Conservation (phyloP, 1,140 invertebrate species). For the Rhyacophila brunnea region DNA sequence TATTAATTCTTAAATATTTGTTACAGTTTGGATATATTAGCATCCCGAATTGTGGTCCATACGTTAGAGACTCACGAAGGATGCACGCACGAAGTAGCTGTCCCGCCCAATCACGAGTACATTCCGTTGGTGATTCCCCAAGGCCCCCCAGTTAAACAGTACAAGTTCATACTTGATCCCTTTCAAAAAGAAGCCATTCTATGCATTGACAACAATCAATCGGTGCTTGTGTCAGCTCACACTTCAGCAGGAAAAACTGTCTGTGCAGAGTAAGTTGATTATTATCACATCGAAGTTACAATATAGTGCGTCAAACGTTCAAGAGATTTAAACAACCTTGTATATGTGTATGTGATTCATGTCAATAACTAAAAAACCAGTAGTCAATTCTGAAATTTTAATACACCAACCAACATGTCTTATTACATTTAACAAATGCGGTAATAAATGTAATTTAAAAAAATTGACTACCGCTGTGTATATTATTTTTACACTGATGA, state of each 20-base stretch:
- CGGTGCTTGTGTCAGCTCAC: constrained; percentile 97
- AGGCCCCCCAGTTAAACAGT: constrained; percentile 84
- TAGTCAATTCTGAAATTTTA: too few species aligned
- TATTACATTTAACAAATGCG: not conserved
- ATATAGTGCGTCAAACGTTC: too few species aligned
- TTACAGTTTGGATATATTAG: constrained; percentile 27
- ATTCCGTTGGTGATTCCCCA: constrained; percentile 62
- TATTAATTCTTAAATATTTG: too few species aligned
- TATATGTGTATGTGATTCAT: too few species aligned
- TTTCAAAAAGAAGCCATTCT: constrained; percentile 98
- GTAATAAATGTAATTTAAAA: not conserved
- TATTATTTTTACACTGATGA: too few species aligned
- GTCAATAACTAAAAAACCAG: too few species aligned
- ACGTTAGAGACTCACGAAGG: constrained; percentile 84
- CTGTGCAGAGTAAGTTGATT: constrained; percentile 86
- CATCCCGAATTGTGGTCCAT: constrained; percentile 76
- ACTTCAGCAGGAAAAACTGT: constrained; percentile 99
- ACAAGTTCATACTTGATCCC: constrained; percentile 93
- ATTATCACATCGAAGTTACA: constrained; percentile 19
- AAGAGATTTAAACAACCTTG: too few species aligned
- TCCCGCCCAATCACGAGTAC: constrained; percentile 79
- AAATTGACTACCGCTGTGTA: too few species aligned
- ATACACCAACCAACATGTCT: too few species aligned
- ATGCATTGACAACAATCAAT: constrained; percentile 97
- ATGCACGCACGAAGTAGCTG: constrained; percentile 91